Base-by-base conservation (phyloP, 2,888 invertebrate species). In the Hemistola chrysoprasaria region DNA sequence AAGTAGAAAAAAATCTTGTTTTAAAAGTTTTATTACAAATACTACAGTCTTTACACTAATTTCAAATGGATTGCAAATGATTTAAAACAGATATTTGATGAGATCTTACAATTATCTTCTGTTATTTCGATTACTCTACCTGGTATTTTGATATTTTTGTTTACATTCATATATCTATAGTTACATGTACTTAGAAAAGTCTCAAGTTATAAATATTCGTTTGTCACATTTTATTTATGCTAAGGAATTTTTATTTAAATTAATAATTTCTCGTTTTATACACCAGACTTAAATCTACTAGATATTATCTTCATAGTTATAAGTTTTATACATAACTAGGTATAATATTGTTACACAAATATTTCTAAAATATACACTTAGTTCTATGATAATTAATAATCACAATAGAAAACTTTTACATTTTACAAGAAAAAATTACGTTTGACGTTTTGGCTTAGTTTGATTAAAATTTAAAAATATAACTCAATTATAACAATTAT, bases 1-100 rank as follows among this genome's bases (percentile, higher is more conserved):
- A 16, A 16, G 16, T 3, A 16, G 4, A 32, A 29, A 32, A 22
- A 44, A 31, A 45, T 37, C 36, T 57, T 62, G 56, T 62, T 75
- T 76, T 72, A 59, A 70, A 67, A 57, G 39, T 77, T 85, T 85
- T 84, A 84, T 84, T 85, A 79, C 61, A 67, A 83, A 84, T 69
- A 70, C 86, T 86, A 86, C 83, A 72, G 66, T 77, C 65, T 73
- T 77, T 75, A 75, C 55, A 53, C 73, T 77, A 73, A 54, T 71
- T 71, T 62, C 60, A 70, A 78, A 78, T 70, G 62, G 69, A 67
- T 75, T 68, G 64, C 57, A 55, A 65, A 72, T 59, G 69, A 62
- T 76, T 73, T 56, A 70, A 74, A 75, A 78, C 66, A 69, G 59
- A 67, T 65, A 63, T 65, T 48, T 68, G 71, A 65, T 60, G 49